Evolutionary conservation across 2,113 vertebrate genomes (phyloP).

Genomic region (Ophiodon elongatus): DNA sequence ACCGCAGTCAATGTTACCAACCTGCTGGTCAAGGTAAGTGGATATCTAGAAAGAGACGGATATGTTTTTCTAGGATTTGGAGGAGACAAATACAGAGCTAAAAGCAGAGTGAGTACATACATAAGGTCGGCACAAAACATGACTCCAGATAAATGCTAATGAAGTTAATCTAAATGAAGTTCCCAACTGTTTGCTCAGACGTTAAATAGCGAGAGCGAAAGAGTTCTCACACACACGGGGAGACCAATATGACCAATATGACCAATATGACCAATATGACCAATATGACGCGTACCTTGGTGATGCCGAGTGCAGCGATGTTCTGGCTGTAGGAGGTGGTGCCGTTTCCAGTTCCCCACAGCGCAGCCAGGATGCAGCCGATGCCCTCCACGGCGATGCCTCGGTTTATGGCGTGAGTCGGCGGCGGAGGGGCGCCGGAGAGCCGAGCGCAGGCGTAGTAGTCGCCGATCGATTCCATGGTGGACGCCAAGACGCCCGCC

Average conservation of each 20-base stretch:
- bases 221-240: not conserved
- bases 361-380: constrained; percentile 84
- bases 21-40: too few species aligned
- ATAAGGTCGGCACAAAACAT: not conserved
- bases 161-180: not conserved
- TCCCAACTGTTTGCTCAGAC: not conserved
- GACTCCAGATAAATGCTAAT: not conserved
- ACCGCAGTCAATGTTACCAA: not conserved
- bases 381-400: constrained; percentile 86
- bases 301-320: constrained; percentile 87
- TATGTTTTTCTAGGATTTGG: too few species aligned
- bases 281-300: constrained; percentile 80
- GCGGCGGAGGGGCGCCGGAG: constrained; percentile 85
- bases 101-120: not conserved
- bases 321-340: constrained; percentile 89
- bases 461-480: constrained; percentile 87
- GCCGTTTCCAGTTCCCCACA: constrained; percentile 87
- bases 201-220: not conserved
- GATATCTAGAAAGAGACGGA: too few species aligned
- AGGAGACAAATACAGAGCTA: not conserved
- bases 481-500: constrained; percentile 85
- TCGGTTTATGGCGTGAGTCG: constrained; percentile 85
- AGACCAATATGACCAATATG: too few species aligned
- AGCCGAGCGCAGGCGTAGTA: constrained; percentile 86
- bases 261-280: too few species aligned